Base-by-base conservation (phyloP, 2,113 vertebrate species). In the Halichoeres trimaculatus region DNA sequence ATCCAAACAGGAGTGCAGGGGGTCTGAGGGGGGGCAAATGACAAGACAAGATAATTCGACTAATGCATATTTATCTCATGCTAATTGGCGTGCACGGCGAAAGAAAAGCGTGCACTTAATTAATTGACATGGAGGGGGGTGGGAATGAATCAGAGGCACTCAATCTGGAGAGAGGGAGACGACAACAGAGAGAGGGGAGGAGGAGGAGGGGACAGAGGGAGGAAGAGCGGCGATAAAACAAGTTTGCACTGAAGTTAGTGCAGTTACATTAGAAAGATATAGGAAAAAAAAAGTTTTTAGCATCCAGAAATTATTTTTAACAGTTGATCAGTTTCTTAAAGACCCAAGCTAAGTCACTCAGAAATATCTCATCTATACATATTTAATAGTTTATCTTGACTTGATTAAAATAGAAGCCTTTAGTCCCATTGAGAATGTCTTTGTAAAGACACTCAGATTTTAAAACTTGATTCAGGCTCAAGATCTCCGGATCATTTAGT, bases 51-150 rank as follows among this genome's bases (percentile, higher is more conserved):
- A 92, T 90, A 80, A 91, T 89, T 90, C 58, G 2, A 74, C 91
- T 93, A 88, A 94, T 93, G 92, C 93, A 94, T 94, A 94, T 93
- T 94, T 94, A 94, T 94, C 90, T 93, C 88, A 93, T 94, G 93
- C 91, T 93, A 93, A 93, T 94, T 93, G 93, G 65, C 82, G 71
- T 88, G 86, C 91, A 86, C 74, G 88, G 90, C 89, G 81, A 90
- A 93, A 93, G 90, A 94, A 93, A 92, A 85, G 89, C 86, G 58
- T 75, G 77, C 89, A 92, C 89, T 90, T 93, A 92, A 94, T 94
- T 93, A 94, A 94, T 93, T 93, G 90, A 94, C 92, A 93, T 58
- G 85, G 85, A 85, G 90, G 88, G 74, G 73, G 87, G 43, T 71
- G 89, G 81, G 83, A 85, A 91, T 91, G 88, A 87, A 88, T 88